Evolutionary conservation across 2,113 vertebrate species (phyloP), one percentile per base, ranked within the genome.

Genomic region (Cervus canadensis): DNA sequence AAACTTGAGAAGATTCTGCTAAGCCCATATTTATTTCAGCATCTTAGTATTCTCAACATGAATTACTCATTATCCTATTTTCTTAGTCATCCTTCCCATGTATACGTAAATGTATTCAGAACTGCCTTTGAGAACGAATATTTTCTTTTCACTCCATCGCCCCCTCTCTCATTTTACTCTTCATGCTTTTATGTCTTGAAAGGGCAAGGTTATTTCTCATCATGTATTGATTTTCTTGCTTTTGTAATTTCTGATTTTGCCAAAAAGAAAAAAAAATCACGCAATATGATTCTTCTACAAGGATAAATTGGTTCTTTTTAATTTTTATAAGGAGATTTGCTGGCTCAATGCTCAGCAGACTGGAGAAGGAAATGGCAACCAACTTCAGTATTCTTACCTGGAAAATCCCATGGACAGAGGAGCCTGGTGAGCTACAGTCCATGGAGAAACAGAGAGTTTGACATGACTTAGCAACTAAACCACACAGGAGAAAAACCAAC

Each of bases 11-110:
- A 97, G 36, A 62, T n/a, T 91, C 33, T 81, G 43, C 54, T 86
- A 48, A 17, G 52, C 79, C 87, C 88, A 89, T 26, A 14, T 48
- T 92, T 91, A 96, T 87, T 59, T 81, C 88, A 81, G 17, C 23
- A 8, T 81, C 56, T 94, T 92, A 74, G 86, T 19, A 83, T 81
- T 87, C 74, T 79, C 89, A 92, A 26, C 93, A 78, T 25, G 76
- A 88, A 50, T 94, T 89, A 90, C 79, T 94, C 87, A 96, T 76
- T 88, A 76, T 81, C 12, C 19, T 83, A 25, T 92, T 89, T 84
- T 79, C 89, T 96, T 95, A 97, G 85, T 94, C 88, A 87, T 48
- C 79, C 78, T 96, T 95, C 12, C 40, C 52, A 45, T 96, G 86
- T 91, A 96, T 91, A 89, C 59, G 74, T 19, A 84, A 64, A 88